Evolutionary conservation across 92 coral and sea anemone genomes (phyloP).

Genomic region (Hydrozoanthus gracilis): DNA sequence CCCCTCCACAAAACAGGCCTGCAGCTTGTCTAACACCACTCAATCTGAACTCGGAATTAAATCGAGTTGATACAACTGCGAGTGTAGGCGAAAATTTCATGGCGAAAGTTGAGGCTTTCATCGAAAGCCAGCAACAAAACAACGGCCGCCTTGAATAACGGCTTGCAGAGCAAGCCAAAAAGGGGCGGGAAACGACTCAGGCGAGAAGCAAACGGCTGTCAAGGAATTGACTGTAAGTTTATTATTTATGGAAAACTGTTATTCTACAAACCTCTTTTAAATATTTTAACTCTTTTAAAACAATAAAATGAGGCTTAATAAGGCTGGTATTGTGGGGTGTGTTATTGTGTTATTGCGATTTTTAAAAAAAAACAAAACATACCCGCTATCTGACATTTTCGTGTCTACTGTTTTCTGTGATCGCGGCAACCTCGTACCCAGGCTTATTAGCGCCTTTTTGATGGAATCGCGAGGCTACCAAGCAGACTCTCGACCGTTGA

Average conservation of each 20-base stretch:
- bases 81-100: constrained; percentile 32
- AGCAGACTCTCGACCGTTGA: no score
- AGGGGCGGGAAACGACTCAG: constrained; percentile 33
- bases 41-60: constrained; percentile 22
- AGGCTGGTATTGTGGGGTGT: no score
- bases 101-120: constrained; percentile 36
- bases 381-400: no score
- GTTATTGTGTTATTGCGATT: no score
- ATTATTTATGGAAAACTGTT: constrained; percentile 42
- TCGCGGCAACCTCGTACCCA: no score
- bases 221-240: constrained; percentile 44
- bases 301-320: neutral
- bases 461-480: no score
- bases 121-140: constrained; percentile 15
- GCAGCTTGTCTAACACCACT: constrained; percentile 40
- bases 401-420: no score
- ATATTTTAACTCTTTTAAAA: constrained; percentile 30
- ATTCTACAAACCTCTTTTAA: constrained; percentile 23
- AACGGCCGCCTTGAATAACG: constrained; percentile 29
- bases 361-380: no score
- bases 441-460: no score
- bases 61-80: constrained; percentile 33
- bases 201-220: constrained; percentile 30
- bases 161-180: constrained; percentile 45
- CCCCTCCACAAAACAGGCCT: constrained; percentile 33